These are phyloP conservation scores for Patagioenas fasciata DNA, from an alignment of 2,113 vertebrate genomes.

Conservation along the genomic window DNA sequence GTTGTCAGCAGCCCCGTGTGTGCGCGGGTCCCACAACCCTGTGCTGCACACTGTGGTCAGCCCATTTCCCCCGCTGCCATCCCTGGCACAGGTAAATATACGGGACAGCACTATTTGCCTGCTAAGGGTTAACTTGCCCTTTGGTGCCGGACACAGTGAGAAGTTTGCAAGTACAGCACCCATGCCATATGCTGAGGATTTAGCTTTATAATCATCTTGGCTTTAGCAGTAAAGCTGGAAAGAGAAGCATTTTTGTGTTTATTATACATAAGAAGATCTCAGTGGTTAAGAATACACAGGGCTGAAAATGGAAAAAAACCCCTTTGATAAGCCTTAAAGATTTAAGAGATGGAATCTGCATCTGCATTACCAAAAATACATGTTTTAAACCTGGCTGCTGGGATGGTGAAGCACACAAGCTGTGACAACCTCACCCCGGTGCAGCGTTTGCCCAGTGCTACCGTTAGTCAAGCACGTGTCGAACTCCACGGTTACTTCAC, in stretches of 20 bases:
- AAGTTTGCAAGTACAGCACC: neutral
- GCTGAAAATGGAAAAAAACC: neutral
- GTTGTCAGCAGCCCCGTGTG: accelerated
- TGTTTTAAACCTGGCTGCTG: neutral
- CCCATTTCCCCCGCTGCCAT: accelerated
- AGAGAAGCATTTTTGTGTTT: conserved; percentile 61
- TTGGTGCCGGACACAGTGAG: neutral
- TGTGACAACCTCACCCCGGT: neutral
- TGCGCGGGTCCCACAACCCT: neutral
- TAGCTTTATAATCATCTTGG: conserved; percentile 61
- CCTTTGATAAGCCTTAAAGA: conserved; percentile 61
- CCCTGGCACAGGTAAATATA: accelerated
- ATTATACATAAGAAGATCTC: conserved; percentile 60
- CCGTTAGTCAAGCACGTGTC: neutral
- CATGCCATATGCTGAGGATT: conserved; percentile 50
- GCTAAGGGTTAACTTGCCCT: neutral
- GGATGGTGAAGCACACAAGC: neutral
- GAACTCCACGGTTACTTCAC: neutral
- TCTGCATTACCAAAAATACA: conserved; percentile 53
- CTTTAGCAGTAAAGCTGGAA: conserved; percentile 62
- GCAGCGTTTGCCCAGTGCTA: neutral
- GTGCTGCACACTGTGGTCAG: neutral
- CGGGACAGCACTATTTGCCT: neutral
- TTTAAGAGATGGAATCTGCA: conserved; percentile 34
- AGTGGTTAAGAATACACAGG: neutral